Percentiles rank a stretch among this genome's conserved stretches.
phyloP scores from a whole-genome alignment of 2,888 invertebrate genomes.

The Ctena decussata region DNA sequence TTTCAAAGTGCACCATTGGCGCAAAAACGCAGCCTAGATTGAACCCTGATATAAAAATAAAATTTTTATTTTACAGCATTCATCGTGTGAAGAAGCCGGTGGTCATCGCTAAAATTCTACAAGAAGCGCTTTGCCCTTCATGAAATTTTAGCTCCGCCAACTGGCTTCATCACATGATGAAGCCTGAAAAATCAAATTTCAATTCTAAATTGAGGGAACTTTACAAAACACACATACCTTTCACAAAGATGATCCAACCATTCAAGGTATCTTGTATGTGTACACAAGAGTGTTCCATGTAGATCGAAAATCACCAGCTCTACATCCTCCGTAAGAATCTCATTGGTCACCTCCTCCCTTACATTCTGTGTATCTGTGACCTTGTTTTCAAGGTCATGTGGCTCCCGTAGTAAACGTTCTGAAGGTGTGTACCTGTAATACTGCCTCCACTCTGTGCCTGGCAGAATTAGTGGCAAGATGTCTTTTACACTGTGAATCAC shows the following conservation, averaged over 20 bases:
- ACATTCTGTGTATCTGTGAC: neutral
- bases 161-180: too few relatives aligned
- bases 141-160: too few relatives aligned
- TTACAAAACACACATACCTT: conserved; percentile 82
- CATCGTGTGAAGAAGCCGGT: too few relatives aligned
- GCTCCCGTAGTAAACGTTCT: conserved; percentile 76
- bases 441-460: conserved; percentile 77
- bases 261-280: conserved; percentile 86
- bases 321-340: conserved; percentile 23
- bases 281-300: conserved; percentile 87
- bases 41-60: too few relatives aligned
- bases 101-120: too few relatives aligned
- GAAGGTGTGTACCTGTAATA: conserved; percentile 71
- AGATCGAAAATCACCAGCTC: conserved; percentile 87
- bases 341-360: neutral
- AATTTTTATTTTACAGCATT: too few relatives aligned
- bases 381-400: conserved; percentile 59
- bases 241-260: conserved; percentile 85
- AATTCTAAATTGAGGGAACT: too few relatives aligned
- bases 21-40: too few relatives aligned
- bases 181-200: too few relatives aligned
- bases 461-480: conserved; percentile 81
- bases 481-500: conserved; percentile 83
- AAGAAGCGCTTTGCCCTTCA: too few relatives aligned
- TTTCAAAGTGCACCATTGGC: too few relatives aligned